Base-by-base conservation (phyloP, 2,113 vertebrate genomes). In the Oryzias curvinotus region DNA sequence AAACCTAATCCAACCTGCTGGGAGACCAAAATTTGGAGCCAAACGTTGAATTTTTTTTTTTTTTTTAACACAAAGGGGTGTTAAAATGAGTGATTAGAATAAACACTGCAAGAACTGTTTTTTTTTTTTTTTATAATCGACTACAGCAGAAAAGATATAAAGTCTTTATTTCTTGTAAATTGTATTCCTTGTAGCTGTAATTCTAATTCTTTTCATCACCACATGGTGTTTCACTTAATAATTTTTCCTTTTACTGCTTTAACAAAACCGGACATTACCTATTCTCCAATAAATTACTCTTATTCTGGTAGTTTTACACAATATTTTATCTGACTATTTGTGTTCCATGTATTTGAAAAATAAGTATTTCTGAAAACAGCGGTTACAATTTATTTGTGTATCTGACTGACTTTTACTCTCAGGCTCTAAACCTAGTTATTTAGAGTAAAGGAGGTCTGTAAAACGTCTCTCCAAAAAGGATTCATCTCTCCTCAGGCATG, bases 401-500 rank as follows among this genome's bases (percentile, higher is more conserved):
- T 63, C 52, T 66, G 61, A 28, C 23, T 17, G 5, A 15, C 83
- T 51, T 59, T 28, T 13, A 10, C 26, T 49, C 25, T 26, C 46
- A 47, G 14, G 23, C 52, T 78, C 49, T 62, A 52, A 60, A 69
- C 58, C 44, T 42, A 58, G 64, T 74, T 64, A 85, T 84, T 86
- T 76, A 69, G 62, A 68, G 73, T 56, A 21, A 51, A 42, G 49
- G 52, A 78, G 57, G 57, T 72, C 65, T 23, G 50, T 49, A 57
- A 62, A 75, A 81, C 66, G 59, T 74, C 73, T 71, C 68, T 71
- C 42, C 65, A 16, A 61, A 71, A 78, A 74, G 75, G 73, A 84
- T 87, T 83, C 73, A 84, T 87, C 75, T 77, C 66, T 85, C 68
- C 75, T 56, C 62, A 28, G 57, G 70, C 65, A 52, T 62, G 71